Evolutionary conservation across 2,888 invertebrate species (phyloP), one percentile per base, ranked within the genome.

Genomic region (Hydraecia micacea): DNA sequence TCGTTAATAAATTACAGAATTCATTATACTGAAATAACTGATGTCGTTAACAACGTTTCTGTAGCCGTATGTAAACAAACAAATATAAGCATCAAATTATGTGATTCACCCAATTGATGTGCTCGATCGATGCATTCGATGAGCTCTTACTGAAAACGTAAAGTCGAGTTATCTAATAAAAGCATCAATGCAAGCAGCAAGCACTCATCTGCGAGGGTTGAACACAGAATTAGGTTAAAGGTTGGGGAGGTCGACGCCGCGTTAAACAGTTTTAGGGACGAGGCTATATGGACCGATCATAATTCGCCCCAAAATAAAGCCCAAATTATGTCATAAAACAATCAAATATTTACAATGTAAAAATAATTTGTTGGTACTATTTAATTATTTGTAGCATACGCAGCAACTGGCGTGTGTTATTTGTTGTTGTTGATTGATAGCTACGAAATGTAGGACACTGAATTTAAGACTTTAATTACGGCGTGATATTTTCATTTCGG

Each of bases 201-300:
- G 92, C 89, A 86, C 86, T 92, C 91, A 93, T 92, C 91, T 91
- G 92, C 87, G 92, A 93, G 94, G 93, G 93, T 90, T 91, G 90
- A 90, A 90, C 90, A 87, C 86, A 87, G 91, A 95, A 95, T 95
- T 95, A 93, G 95, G 94, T 95, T 93, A 95, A 93, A 95, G 93
- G 93, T 94, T 92, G 93, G 93, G 92, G 92, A 93, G 93, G 92
- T 93, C 91, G 91, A 88, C 88, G 86, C 80, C 85, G 91, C 90
- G 91, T 92, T 91, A 90, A 92, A 89, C 91, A 92, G 91, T 92
- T 94, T 93, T 92, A 92, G 93, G 94, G 93, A 93, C 92, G 93
- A 90, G 90, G 90, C 87, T 93, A 91, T 91, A 91, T 92, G 91
- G 89, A 90, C 91, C 91, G 91, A 93, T 94, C 92, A 93, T 93